Base-by-base conservation (phyloP, 2,888 invertebrate species). In the Caenorhabditis parvicauda region DNA sequence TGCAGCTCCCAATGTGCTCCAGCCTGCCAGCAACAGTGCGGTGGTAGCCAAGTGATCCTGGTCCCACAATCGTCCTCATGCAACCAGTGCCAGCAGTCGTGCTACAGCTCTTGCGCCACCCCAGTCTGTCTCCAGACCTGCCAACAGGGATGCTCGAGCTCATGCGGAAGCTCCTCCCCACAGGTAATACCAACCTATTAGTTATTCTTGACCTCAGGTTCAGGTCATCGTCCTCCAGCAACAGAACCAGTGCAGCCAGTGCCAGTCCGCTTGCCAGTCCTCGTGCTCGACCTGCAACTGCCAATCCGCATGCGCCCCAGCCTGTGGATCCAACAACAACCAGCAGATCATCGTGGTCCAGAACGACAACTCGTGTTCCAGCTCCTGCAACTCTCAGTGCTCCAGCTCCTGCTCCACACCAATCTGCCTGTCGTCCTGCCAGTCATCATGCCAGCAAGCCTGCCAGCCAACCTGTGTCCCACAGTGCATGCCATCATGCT, bases 21-120 rank as follows among this genome's bases (percentile, higher is more conserved):
- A 49, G 66, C 65, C 48, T 72, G 72, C 47, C 63, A 66, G 55
- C 67, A 67, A 42, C 70, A 70, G 54, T 70, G 70, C 55, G 70
- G 64, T 2, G 64, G 59, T 21, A 41, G 43, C 29, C 25, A 46
- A 19, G 54, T 64, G 38, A 61, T 65, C 53, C 58, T 56, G n/a
- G 46, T 60, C 19, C 64, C 59, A 45, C 68, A 59, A 24, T 49
- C 59, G 42, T 55, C 21, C 60, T 61, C 52, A 38, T 72, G 72
- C 63, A 72, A 72, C 57, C 66, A 70, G 52, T 72, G 72, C 56
- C 70, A 70, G 55, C 54, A 56, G 32, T 50, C 54, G 25, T 72
- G 72, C 59, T 41, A 50, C 37, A 49, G 49, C 45, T 57, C 63
- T 2, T 72, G 72, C 47, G 50, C 66, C 44, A 64, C 68, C 44